Evolutionary conservation across 2,888 invertebrate species (phyloP).

Genomic region (Callyntrura sp.): DNA sequence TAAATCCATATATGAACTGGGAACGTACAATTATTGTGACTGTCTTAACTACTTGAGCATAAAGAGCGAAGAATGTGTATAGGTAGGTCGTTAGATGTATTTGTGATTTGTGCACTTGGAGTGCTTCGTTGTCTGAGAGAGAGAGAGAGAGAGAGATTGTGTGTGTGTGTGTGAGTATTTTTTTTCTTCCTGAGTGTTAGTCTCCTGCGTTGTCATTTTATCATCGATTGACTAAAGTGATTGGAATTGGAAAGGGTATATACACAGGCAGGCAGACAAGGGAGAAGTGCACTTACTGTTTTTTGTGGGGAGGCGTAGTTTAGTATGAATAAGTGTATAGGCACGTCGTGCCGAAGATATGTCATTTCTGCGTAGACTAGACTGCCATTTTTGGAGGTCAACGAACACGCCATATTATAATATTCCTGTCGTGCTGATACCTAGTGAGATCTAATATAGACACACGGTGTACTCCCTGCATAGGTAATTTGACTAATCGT

Average conservation of each 20-base stretch:
- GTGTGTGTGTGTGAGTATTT: not conserved
- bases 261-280: not conserved
- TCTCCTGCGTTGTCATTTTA: not conserved
- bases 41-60: no score
- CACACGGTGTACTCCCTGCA: not conserved
- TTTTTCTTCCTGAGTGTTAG: not conserved
- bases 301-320: not conserved
- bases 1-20: no score
- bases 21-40: no score
- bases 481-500: no score
- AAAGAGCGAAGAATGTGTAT: not conserved
- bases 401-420: not conserved
- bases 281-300: no score
- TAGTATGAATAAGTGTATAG: not conserved
- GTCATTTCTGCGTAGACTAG: not conserved
- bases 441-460: not conserved
- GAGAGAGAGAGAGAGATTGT: no score
- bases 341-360: no score
- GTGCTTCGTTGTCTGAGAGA: not conserved
- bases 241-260: not conserved
- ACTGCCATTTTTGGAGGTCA: not conserved
- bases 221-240: not conserved
- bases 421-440: no score
- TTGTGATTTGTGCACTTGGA: not conserved
- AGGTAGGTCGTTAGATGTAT: not conserved